Conservation (phyloP, 2,888 invertebrate species). For the Pardosa pseudoannulata region DNA sequence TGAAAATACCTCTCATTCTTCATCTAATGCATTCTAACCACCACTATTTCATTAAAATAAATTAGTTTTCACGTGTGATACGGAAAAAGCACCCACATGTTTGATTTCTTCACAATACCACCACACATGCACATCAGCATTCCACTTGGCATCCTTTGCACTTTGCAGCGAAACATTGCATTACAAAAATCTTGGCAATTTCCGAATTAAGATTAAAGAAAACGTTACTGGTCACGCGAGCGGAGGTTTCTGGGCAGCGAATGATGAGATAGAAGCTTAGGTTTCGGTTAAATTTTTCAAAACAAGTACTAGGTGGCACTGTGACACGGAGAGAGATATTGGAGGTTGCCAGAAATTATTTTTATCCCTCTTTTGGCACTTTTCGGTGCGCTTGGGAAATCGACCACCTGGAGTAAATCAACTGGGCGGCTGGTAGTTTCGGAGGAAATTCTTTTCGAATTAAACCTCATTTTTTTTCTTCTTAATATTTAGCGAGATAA, state of each 20-base stretch:
- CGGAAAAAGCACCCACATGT: not conserved
- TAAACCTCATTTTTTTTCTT: too few relatives aligned
- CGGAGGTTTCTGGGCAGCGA: not conserved
- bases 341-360: not conserved
- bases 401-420: not conserved
- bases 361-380: not conserved
- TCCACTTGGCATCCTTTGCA: not conserved
- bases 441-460: too few relatives aligned
- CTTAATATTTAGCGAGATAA: too few relatives aligned
- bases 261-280: conserved; percentile 26
- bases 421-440: not conserved
- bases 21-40: too few relatives aligned
- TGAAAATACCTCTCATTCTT: too few relatives aligned
- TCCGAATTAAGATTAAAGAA: not conserved
- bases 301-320: conserved; percentile 44
- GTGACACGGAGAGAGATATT: not conserved
- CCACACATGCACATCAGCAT: not conserved
- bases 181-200: not conserved
- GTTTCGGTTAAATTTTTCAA: conserved; percentile 59
- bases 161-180: not conserved
- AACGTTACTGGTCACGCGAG: not conserved
- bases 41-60: too few relatives aligned
- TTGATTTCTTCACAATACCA: not conserved
- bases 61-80: not conserved
- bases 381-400: not conserved